These are phyloP conservation scores for Esperia sulphurella DNA, from an alignment of 2,888 invertebrate genomes.

Conservation along the genomic window DNA sequence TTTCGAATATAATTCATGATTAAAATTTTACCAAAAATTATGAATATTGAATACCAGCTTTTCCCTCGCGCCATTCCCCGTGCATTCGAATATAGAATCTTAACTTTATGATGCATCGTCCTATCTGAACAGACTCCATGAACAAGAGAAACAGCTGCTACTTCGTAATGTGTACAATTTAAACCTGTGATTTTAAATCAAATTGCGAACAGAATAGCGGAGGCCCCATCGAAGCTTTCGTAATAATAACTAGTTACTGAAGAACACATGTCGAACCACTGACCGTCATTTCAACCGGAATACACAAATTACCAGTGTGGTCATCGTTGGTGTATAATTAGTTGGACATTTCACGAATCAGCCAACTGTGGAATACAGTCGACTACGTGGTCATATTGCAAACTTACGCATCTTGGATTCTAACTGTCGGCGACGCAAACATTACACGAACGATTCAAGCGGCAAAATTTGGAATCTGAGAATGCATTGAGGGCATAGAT, in stretches of 20 bases:
- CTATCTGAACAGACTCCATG: too few species aligned
- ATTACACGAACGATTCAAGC: too few species aligned
- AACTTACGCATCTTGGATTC: background rate
- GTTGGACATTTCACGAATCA: constrained; percentile 47
- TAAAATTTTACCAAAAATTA: too few species aligned
- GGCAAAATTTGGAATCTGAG: too few species aligned
- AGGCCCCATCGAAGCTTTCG: constrained; percentile 11
- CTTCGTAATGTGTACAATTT: background rate
- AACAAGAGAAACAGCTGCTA: too few species aligned
- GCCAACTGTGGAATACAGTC: constrained; percentile 36
- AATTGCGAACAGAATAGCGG: background rate
- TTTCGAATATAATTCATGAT: too few species aligned
- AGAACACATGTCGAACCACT: constrained; percentile 48
- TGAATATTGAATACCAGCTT: too few species aligned
- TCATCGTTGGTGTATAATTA: constrained; percentile 46
- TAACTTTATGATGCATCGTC: too few species aligned
- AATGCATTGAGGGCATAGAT: too few species aligned
- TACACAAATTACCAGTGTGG: constrained; percentile 51
- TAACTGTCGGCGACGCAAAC: too few species aligned
- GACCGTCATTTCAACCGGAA: constrained; percentile 49
- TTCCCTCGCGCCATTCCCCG: too few species aligned
- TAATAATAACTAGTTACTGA: constrained; percentile 40
- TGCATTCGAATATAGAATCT: too few species aligned
- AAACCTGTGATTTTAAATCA: background rate
- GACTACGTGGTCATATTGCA: background rate